These are phyloP conservation scores for Tetramorium parvispinum DNA, from an alignment of 1,140 invertebrate species.

Conservation along the genomic window DNA sequence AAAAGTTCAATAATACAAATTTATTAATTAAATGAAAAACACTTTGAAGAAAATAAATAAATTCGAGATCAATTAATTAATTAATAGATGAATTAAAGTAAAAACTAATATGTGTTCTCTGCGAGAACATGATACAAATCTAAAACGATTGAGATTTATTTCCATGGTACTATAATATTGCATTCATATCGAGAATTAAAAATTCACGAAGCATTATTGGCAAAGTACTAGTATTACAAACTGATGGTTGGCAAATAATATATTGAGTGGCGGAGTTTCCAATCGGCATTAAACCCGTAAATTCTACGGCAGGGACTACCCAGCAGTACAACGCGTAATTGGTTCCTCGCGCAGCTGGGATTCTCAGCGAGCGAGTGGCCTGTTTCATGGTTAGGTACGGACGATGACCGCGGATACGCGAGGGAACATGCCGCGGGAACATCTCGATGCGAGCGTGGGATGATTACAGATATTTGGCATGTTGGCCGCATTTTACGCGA, in stretches of 20 bases:
- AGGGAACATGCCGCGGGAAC: conserved; percentile 37
- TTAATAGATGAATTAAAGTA: background rate
- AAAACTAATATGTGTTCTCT: background rate
- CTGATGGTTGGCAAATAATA: background rate
- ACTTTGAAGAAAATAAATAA: background rate
- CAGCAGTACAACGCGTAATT: conserved; percentile 30
- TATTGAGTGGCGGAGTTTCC: conserved; percentile 32
- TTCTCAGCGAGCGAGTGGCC: conserved; percentile 48
- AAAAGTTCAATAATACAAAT: background rate
- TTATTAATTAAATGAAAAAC: background rate
- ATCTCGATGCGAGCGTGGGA: conserved; percentile 28
- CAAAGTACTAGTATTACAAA: background rate
- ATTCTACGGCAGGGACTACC: conserved; percentile 28
- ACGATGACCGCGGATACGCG: conserved; percentile 44
- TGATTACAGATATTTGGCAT: conserved; percentile 29
- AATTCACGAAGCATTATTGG: conserved; percentile 12
- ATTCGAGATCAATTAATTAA: background rate
- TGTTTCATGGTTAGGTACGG: conserved; percentile 51
- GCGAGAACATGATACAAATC: background rate
- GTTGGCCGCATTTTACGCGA: background rate
- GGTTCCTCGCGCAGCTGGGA: conserved; percentile 56
- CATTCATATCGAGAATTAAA: conserved; percentile 8
- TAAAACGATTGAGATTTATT: background rate
- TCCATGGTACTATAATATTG: no score
- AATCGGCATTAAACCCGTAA: conserved; percentile 43